phyloP scores from a whole-genome alignment of 2,888 invertebrate genomes.

The Clivina fossor region DNA sequence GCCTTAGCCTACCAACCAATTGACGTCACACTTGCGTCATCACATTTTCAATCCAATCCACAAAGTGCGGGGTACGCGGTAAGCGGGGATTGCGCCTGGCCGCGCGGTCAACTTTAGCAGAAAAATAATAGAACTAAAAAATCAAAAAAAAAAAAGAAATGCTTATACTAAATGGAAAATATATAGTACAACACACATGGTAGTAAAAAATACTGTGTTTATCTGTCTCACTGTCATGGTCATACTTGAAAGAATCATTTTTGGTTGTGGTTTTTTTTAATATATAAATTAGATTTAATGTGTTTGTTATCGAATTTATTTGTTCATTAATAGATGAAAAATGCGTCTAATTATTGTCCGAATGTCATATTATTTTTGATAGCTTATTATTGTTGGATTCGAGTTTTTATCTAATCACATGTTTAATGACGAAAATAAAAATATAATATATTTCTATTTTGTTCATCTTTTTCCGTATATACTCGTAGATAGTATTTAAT shows the following conservation, averaged over 20 bases:
- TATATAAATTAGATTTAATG: slow-evolving; percentile 10
- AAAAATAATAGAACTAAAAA: too few relatives aligned
- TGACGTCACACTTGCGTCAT: slow-evolving; percentile 30
- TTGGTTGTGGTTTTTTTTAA: too few relatives aligned
- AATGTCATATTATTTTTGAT: slow-evolving; percentile 1
- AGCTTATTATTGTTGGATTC: too few relatives aligned
- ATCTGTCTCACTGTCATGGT: slow-evolving; percentile 14
- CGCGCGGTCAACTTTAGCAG: slow-evolving; percentile 14
- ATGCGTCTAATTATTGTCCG: neutral
- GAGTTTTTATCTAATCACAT: too few relatives aligned
- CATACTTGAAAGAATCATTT: neutral
- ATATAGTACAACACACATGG: neutral
- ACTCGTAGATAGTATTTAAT: too few relatives aligned
- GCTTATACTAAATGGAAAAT: too few relatives aligned
- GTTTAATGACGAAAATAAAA: too few relatives aligned
- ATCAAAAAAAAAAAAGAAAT: slow-evolving; percentile 22
- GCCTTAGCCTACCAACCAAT: slow-evolving; percentile 19
- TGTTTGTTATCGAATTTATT: slow-evolving; percentile 7
- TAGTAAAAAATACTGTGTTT: neutral
- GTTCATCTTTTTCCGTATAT: too few relatives aligned
- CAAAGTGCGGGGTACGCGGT: slow-evolving; percentile 1
- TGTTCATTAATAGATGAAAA: neutral
- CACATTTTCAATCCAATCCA: slow-evolving; percentile 12
- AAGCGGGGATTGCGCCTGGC: slow-evolving; percentile 12
- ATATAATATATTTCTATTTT: too few relatives aligned